These are phyloP conservation scores for Smittia aterrima DNA, from an alignment of 2,888 invertebrate genomes.

Conservation along the genomic window DNA sequence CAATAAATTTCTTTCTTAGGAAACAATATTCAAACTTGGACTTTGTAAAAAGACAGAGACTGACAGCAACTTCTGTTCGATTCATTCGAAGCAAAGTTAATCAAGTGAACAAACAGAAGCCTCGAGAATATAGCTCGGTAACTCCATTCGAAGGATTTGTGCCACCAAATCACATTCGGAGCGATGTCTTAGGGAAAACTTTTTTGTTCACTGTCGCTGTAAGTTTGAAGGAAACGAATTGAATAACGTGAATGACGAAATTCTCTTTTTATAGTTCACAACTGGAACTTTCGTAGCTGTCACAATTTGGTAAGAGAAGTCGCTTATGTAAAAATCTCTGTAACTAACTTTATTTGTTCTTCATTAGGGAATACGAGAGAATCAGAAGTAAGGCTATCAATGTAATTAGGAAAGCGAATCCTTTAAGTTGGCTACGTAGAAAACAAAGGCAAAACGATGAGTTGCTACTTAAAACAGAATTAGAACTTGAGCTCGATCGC, in stretches of 20 bases:
- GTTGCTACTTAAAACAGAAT: constrained; percentile 25
- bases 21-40: constrained; percentile 43
- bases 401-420: constrained; percentile 43
- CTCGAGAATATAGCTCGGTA: constrained; percentile 44
- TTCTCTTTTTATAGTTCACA: constrained; percentile 49
- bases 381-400: constrained; percentile 41
- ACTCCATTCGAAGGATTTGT: constrained; percentile 43
- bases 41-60: neutral
- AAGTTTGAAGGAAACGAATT: constrained; percentile 33
- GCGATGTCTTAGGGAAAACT: constrained; percentile 48
- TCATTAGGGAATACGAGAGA: constrained; percentile 86
- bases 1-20: too few species aligned
- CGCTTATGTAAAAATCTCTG: too few species aligned
- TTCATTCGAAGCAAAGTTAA: neutral
- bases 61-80: neutral
- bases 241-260: too few species aligned
- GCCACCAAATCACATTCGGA: constrained; percentile 48
- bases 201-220: constrained; percentile 57
- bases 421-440: constrained; percentile 55
- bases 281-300: constrained; percentile 70
- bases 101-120: neutral
- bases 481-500: constrained; percentile 20
- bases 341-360: too few species aligned
- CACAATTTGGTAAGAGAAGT: too few species aligned
- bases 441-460: constrained; percentile 44